These are phyloP conservation scores for Mormyrus hasselquistii DNA, from an alignment of 2,797 vertebrate genomes.

Conservation along the genomic window DNA sequence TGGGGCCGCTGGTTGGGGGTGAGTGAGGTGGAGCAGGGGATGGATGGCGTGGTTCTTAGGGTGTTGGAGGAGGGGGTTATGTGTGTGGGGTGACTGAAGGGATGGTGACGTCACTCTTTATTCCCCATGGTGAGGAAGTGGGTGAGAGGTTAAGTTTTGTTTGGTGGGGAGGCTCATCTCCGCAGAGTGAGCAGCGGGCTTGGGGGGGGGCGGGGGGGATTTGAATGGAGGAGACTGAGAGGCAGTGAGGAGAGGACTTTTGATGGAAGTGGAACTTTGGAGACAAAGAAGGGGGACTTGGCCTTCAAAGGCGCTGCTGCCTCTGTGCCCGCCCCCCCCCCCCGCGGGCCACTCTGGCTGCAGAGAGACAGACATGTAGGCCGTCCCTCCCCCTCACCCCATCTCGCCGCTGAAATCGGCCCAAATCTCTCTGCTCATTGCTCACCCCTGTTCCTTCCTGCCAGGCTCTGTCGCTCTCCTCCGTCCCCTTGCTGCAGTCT, in stretches of 20 bases:
- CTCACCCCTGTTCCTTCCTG: background rate
- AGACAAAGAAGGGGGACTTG: background rate
- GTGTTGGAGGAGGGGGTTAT: conserved; percentile 10
- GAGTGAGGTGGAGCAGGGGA: conserved; percentile 4
- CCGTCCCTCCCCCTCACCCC: conserved; percentile 44
- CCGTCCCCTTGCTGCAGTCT: background rate
- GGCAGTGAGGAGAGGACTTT: background rate
- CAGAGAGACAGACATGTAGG: background rate
- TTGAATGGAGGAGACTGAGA: background rate
- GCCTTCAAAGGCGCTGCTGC: background rate
- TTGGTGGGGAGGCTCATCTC: conserved; percentile 1
- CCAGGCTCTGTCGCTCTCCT: background rate
- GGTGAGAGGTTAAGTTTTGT: conserved; percentile 60
- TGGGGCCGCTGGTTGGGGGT: background rate
- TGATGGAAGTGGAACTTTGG: background rate
- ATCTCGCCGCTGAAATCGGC: conserved; percentile 29
- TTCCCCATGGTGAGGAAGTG: conserved; percentile 52
- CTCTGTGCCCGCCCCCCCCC: background rate
- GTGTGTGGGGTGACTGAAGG: conserved; percentile 27
- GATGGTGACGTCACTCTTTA: conserved; percentile 42
- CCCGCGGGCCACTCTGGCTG: background rate
- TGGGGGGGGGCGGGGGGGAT: conserved; percentile 7
- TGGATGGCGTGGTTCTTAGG: conserved; percentile 18
- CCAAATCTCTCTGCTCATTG: background rate
- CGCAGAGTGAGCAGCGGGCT: background rate